A percentile compares a stretch with the other conserved stretches of the same genome.
Conservation (phyloP, 2,113 vertebrate species). For the Arizona elegans region DNA sequence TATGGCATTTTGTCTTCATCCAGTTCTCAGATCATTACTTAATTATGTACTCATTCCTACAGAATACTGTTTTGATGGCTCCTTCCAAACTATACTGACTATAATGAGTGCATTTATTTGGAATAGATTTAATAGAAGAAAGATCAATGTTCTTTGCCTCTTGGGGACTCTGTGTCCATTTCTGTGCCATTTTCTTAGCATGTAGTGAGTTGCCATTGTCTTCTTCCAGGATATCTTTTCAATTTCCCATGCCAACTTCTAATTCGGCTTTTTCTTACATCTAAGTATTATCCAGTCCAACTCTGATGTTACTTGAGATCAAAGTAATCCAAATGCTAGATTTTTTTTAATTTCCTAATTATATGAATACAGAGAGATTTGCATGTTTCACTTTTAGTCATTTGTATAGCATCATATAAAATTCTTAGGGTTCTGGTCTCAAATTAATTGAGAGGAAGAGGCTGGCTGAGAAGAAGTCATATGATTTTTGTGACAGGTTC, state of each 20-base stretch:
- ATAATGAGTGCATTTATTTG: not conserved
- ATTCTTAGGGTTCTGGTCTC: not conserved
- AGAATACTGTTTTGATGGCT: not conserved
- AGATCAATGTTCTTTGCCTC: not conserved
- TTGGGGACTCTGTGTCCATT: not conserved
- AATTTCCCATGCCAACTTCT: not conserved
- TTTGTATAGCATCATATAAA: not conserved
- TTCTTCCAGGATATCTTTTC: not conserved
- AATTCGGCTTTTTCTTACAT: not conserved
- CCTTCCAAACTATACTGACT: not conserved
- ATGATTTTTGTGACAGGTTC: not conserved
- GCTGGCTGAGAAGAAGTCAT: not conserved
- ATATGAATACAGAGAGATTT: not conserved
- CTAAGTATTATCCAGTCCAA: not conserved
- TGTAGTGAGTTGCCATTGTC: not conserved
- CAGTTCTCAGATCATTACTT: not conserved
- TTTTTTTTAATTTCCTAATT: not conserved
- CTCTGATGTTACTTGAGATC: not conserved
- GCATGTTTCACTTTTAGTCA: not conserved
- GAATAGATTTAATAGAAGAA: not conserved
- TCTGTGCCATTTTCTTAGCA: not conserved
- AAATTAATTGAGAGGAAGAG: not conserved
- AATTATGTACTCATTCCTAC: not conserved
- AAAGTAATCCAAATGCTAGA: not conserved
- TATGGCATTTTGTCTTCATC: not conserved